These are phyloP conservation scores for Neoitamus cyanurus DNA, from an alignment of 2,888 invertebrate species.

Conservation along the genomic window DNA sequence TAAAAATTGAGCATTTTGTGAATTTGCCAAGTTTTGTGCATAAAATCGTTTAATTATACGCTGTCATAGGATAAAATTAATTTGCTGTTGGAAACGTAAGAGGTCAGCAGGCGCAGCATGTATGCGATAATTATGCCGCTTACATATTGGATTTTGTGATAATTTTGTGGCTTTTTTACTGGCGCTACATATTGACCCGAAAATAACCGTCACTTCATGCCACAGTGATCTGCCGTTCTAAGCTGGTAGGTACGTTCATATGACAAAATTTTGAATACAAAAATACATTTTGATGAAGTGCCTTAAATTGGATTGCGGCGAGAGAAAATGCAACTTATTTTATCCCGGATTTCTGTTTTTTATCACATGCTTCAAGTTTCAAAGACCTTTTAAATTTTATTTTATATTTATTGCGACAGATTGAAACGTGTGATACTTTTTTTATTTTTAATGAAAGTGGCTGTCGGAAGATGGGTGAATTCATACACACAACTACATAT, in stretches of 20 bases:
- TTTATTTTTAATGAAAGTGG: neutral
- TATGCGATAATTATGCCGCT: neutral
- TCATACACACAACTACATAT: too few relatives aligned
- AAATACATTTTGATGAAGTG: neutral
- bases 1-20: neutral
- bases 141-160: slow-evolving; percentile 8
- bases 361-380: neutral
- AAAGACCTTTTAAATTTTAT: neutral
- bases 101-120: neutral
- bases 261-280: neutral
- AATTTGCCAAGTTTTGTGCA: neutral
- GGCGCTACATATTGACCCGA: neutral
- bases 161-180: neutral
- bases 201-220: slow-evolving; percentile 28
- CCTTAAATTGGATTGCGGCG: neutral
- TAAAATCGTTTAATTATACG: neutral
- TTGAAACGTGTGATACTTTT: neutral
- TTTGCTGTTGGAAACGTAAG: neutral
- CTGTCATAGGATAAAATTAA: neutral
- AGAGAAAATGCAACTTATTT: neutral
- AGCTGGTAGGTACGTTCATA: neutral
- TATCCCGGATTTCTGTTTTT: neutral
- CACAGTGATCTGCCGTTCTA: neutral
- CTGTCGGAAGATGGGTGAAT: neutral
- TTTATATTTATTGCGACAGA: neutral